Base-by-base conservation (phyloP, 2,113 vertebrate genomes). In the Cyprinodon variegatus region DNA sequence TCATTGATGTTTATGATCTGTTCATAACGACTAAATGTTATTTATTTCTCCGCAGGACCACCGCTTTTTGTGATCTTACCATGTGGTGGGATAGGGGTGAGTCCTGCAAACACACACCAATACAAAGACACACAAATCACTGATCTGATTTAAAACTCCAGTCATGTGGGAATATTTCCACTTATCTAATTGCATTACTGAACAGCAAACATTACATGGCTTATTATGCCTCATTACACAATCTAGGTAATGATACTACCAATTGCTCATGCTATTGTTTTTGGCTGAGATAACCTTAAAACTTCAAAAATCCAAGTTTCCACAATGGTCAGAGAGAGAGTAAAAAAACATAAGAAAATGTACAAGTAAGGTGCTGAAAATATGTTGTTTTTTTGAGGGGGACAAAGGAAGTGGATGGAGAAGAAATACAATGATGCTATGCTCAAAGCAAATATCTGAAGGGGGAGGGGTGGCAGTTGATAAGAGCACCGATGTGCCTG, bases 81-180 rank as follows among this genome's bases (percentile, higher is more conserved):
- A 65, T 98, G 97, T 20, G 97, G 97, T 79, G 97, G 96, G 48
- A 91, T 97, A 62, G 97, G 97, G 95, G 97, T 99, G 89, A 96
- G 97, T 94, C 65, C 36, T 15, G 15, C 43, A 11, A 22, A 41
- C 66, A 63, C 61, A 67, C 59, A 70, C 38, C 38, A 50, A 61
- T 57, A 53, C 60, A 68, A 74, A 68, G 68, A 29, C 68, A 62
- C 65, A 70, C 70, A 74, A 62, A 76, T 50, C 38, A 40, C 68
- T 61, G 75, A 22, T 37, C 29, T 20, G 45, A 73, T 75, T 76
- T 37, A 69, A 77, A 77, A 65, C 68, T 70, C 59, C 76, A 77
- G 72, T 86, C 76, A 75, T 70, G 77, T 81, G 70, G 81, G 78
- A 91, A 78, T 89, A 69, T 83, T 79, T 86, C 74, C 81, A 65